Base-by-base conservation (phyloP, 2,797 vertebrate species). In the Delichon dasypus region DNA sequence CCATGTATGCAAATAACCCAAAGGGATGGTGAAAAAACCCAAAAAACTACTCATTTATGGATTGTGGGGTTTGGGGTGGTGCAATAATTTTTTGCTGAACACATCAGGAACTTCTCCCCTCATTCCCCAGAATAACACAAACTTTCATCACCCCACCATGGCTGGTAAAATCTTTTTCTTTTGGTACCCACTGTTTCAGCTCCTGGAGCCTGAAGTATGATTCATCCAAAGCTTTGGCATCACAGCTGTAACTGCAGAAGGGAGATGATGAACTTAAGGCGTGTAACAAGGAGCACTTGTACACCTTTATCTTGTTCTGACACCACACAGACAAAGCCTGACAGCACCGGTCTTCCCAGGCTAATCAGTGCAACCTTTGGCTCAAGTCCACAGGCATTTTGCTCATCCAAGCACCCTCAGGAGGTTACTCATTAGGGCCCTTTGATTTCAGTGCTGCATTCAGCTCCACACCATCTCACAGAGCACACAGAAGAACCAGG, bases 281-380 rank as follows among this genome's bases (percentile, higher is more conserved):
- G 72, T 4, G 5, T 44, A 78, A 86, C 48, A 80, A 87, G 83
- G 70, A 84, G 71, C 47, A 32, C 38, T 80, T 72, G 54, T 36
- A 47, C 65, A 55, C 44, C 27, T 89, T 93, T 82, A 86, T 71
- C 84, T 92, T 77, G 72, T 74, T 89, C 81, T 92, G 81, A 89
- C 66, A 77, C 58, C 61, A 40, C 36, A 34, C 17, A 65, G 44
- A 64, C 58, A 77, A 85, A 89, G 81, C 77, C 81, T 92, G 75
- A 88, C 72, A 85, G 78, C 34, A 51, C 53, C 7, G 26, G 72
- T 68, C 78, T 73, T 76, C 72, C 79, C 45, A 29, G 50, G 81
- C 57, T 93, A 79, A 92, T 80, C 48, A 29, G 64, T 17, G 36
- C 83, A 88, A 90, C 80, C 71, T 90, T 89, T 87, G 86, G 67